Conservation (phyloP, 2,797 vertebrate species). For the Crypturellus tataupa region DNA sequence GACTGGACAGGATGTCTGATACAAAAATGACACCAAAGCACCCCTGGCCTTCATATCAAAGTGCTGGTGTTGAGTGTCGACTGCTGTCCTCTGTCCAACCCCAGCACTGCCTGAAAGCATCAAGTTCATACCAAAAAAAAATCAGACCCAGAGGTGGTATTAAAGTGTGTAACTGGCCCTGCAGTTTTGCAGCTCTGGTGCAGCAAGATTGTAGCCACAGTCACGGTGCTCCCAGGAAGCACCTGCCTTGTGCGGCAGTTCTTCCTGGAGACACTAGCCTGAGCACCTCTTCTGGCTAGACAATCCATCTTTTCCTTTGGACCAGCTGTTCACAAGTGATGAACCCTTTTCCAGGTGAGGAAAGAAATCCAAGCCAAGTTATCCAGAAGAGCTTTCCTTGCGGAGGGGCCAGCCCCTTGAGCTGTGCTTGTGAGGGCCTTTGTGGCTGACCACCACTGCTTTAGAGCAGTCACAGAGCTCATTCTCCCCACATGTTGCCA, state of each 20-base stretch:
- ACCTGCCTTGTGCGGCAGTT: background rate
- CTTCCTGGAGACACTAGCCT: background rate
- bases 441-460: background rate
- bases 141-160: background rate
- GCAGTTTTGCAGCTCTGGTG: background rate
- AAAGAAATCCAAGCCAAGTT: background rate
- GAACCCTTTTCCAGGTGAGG: background rate
- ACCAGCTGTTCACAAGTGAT: background rate
- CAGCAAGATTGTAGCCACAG: background rate
- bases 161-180: background rate
- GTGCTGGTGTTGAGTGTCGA: background rate
- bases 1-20: background rate
- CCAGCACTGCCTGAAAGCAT: background rate
- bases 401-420: background rate
- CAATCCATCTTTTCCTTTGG: background rate
- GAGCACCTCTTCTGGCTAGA: background rate
- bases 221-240: background rate
- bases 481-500: accelerated
- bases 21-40: too few species aligned
- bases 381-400: background rate
- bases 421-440: background rate
- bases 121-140: background rate
- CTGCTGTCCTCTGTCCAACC: background rate
- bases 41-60: background rate
- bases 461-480: background rate